Base-by-base conservation (phyloP, 1,140 invertebrate species). In the Leucophenga varia region DNA sequence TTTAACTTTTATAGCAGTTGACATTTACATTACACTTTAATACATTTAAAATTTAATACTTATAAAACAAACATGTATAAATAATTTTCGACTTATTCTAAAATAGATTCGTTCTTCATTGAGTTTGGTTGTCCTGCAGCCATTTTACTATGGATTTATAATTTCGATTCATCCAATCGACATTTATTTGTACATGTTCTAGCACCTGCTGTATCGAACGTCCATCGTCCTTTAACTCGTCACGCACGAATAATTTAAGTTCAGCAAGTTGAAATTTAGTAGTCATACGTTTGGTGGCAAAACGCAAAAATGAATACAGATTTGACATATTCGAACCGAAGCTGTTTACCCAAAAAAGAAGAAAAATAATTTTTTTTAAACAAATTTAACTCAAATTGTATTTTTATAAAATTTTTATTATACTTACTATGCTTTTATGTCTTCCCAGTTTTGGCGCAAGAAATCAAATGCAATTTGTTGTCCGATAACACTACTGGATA, bases 101-200 rank as follows among this genome's bases (percentile, higher is more conserved):
- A n/a, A n/a, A n/a, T n/a, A n/a, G n/a, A n/a, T n/a, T n/a, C n/a
- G n/a, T n/a, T n/a, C n/a, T n/a, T 25, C 10, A 25, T 25, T 25
- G 22, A 25, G 10, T 25, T 6, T 25, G 5, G 10, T 25, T 25
- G 22, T 19, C 3, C 10, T 44, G 63, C 13, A 93, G 61, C 90
- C 90, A 94, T 12, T 83, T 74, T 1, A 84, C 78, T 30, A 95
- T 90, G 0, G 78, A 78, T 13, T 81, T 75, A 55, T 87, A 88
- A 76, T 93, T 89, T 39, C 76, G 79, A 16, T 86, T 76, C 79
- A 89, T 85, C 91, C 91, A 95, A 40, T 84, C 79, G 0, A 91
- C 83, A 61, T 93, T 93, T 3, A 86, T 83, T 59, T 86, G 81
- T 0, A 85, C 85, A 34, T 87, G 82, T 61, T 94, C 90, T 2